Evolutionary conservation across 2,888 invertebrate genomes (phyloP).

Genomic region (Marronus borbonicus): DNA sequence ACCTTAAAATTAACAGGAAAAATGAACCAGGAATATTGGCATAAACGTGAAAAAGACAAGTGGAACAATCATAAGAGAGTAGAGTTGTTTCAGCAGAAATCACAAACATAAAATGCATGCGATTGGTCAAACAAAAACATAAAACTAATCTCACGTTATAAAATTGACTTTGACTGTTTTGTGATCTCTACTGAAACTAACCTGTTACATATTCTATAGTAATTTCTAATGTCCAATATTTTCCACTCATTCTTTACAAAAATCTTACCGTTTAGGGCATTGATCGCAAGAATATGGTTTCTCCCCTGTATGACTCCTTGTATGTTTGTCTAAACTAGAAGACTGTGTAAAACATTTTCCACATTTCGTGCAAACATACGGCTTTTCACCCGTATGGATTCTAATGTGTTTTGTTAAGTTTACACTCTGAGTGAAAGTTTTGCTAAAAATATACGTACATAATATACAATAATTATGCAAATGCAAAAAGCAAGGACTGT

Average conservation of each 20-base stretch:
- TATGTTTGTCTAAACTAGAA: constrained; percentile 61
- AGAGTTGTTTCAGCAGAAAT: no score
- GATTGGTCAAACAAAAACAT: no score
- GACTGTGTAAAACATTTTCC: constrained; percentile 63
- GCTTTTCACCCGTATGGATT: constrained; percentile 63
- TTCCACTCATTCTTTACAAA: not conserved
- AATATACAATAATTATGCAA: not conserved
- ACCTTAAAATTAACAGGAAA: constrained; percentile 53
- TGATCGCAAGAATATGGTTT: constrained; percentile 59
- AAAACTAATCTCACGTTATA: no score
- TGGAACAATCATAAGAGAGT: no score
- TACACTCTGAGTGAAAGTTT: constrained; percentile 61
- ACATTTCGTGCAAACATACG: constrained; percentile 62
- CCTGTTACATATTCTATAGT: no score
- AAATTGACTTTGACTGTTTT: no score
- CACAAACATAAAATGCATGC: no score
- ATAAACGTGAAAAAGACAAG: no score
- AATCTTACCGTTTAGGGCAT: constrained; percentile 59
- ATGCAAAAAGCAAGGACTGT: no score
- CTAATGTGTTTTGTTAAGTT: constrained; percentile 63
- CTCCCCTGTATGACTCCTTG: constrained; percentile 41
- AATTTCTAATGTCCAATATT: no score
- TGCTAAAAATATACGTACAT: constrained; percentile 56
- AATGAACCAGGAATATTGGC: not conserved
- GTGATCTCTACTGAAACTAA: no score